Percentiles rank a stretch among this genome's conserved stretches.
These are phyloP conservation scores for Reticulitermes lucifugus DNA, from an alignment of 2,888 invertebrate species.

Conservation along the genomic window DNA sequence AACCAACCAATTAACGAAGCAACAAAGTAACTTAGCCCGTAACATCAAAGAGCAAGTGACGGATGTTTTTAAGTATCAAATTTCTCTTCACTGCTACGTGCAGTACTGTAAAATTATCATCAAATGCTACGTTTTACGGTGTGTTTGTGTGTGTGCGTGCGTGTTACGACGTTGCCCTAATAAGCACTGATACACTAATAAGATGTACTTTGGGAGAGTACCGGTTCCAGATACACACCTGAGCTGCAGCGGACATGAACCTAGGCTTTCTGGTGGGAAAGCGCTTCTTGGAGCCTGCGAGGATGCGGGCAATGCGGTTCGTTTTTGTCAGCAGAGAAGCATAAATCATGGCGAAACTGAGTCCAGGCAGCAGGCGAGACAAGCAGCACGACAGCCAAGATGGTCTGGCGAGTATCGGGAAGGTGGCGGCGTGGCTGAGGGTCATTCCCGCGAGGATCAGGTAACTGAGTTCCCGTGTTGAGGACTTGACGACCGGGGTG, in stretches of 20 bases:
- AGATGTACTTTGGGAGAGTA: too few species aligned
- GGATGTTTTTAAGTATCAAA: too few species aligned
- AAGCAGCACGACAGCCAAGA: conserved; percentile 69
- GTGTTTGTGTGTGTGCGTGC: too few species aligned
- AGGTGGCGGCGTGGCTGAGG: conserved; percentile 71
- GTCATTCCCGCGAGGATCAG: conserved; percentile 73
- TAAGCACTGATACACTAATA: too few species aligned
- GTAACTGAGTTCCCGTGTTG: conserved; percentile 75
- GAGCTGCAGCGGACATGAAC: conserved; percentile 73
- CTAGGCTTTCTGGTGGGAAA: conserved; percentile 76
- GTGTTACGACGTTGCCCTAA: too few species aligned
- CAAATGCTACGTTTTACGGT: too few species aligned
- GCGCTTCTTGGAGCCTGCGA: conserved; percentile 78
- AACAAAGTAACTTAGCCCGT: too few species aligned
- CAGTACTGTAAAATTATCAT: too few species aligned
- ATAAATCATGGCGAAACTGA: conserved; percentile 80
- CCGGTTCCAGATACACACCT: conserved; percentile 59
- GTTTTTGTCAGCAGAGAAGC: conserved; percentile 81
- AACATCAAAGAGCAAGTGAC: too few species aligned
- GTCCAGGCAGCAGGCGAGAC: conserved; percentile 70
- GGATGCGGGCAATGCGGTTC: conserved; percentile 79
- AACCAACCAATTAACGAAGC: too few species aligned
- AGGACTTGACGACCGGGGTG: conserved; percentile 81
- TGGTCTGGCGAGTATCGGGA: conserved; percentile 75
- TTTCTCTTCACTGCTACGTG: too few species aligned